Evolutionary conservation across 2,888 invertebrate species (phyloP).

Genomic region (Philonicus albiceps): DNA sequence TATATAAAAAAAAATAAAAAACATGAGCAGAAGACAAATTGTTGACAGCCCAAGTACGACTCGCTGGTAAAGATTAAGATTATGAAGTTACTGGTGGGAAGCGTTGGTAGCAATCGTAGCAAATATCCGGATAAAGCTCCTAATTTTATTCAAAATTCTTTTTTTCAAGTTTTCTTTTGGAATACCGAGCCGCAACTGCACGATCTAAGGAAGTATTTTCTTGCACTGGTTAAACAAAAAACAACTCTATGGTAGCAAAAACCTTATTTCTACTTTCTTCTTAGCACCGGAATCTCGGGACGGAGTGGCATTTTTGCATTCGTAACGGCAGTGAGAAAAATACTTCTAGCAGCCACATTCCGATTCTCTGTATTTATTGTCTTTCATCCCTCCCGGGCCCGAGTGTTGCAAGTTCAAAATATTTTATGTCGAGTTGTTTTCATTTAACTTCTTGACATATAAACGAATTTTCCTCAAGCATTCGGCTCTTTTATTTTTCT

Average conservation of each 20-base stretch:
- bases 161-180: neutral
- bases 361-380: conserved; percentile 33
- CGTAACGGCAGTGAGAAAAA: neutral
- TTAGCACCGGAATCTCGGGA: neutral
- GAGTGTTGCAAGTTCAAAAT: conserved; percentile 29
- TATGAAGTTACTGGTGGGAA: neutral
- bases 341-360: conserved; percentile 4
- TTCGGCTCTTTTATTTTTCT: conserved; percentile 25
- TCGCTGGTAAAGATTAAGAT: neutral
- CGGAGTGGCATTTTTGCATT: conserved; percentile 1
- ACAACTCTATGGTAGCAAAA: neutral
- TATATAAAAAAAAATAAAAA: no score
- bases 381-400: neutral
- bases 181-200: neutral
- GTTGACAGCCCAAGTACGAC: no score
- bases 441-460: conserved; percentile 43
- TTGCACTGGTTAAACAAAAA: neutral
- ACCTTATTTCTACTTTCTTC: neutral
- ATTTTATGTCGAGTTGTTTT: conserved; percentile 42
- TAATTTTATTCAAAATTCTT: neutral
- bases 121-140: neutral
- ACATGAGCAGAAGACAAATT: no score
- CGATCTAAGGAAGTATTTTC: neutral
- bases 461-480: conserved; percentile 40
- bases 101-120: neutral